Evolutionary conservation across 92 coral and sea anemone genomes (phyloP).

Genomic region (Metridium senile): DNA sequence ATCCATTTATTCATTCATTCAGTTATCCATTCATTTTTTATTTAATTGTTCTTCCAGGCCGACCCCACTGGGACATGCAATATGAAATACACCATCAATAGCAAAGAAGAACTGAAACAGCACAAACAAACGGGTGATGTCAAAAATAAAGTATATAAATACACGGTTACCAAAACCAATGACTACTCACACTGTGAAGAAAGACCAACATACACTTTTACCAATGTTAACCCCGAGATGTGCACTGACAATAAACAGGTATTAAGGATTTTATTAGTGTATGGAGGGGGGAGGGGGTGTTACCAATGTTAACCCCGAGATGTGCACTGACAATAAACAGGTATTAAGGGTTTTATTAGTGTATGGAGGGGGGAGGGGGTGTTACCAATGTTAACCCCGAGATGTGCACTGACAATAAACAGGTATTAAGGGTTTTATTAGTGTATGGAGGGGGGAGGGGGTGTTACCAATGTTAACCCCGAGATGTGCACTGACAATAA

Average conservation of each 20-base stretch:
- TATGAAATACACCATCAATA: constrained; percentile 1
- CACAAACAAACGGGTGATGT: background rate
- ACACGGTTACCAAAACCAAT: constrained; percentile 13
- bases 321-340: background rate
- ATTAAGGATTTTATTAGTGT: background rate
- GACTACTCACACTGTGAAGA: constrained; percentile 24
- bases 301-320: too few relatives aligned
- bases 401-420: too few relatives aligned
- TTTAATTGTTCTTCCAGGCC: constrained; percentile 6
- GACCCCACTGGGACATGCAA: constrained; percentile 20
- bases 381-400: too few relatives aligned
- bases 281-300: too few relatives aligned
- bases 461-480: too few relatives aligned
- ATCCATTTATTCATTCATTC: background rate
- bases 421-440: too few relatives aligned
- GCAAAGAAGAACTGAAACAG: background rate
- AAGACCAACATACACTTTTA: background rate
- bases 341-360: background rate
- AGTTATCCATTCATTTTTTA: background rate
- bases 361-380: background rate
- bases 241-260: constrained; percentile 13
- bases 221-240: background rate
- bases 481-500: too few relatives aligned
- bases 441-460: too few relatives aligned
- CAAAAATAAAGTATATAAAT: background rate